Evolutionary conservation across 1,140 invertebrate genomes (phyloP), one percentile per base, ranked within the genome.

Genomic region (Diprion similis): DNA sequence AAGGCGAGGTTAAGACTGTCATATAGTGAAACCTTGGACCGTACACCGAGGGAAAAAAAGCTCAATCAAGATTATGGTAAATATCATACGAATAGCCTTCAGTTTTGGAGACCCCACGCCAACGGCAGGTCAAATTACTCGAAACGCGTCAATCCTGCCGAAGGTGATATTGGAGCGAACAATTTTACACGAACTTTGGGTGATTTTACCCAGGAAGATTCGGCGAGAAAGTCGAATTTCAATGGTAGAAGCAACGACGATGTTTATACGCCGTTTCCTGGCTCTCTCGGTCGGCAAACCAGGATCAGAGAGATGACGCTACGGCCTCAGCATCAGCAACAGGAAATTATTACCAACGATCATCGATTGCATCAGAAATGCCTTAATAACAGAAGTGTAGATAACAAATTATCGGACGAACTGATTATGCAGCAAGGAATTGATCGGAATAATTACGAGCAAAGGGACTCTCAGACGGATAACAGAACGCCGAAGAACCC

Each of bases 21-120:
- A 4, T 59, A 59, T 59, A 59, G 51, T 9, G 51, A 59, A 9
- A 59, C 51, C 9, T 17, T 59, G 51, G 51, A 59, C 9, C 51
- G 51, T 15, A 59, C 51, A 59, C 51, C 51, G 7, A 59, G 51
- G n/a, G 51, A 59, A 17, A 59, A 59, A 59, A 59, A 17, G n/a
- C 51, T 15, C n/a, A 17, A 15, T 17, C 51, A 59, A 59, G 78
- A 81, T 66, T 73, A 76, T 48, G 76, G 78, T 46, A 82, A 81
- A 46, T 81, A 77, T 77, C 77, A 80, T 59, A 81, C 73, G 8
- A 82, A 80, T 68, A 81, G 68, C n/a, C 11, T 81, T 6, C 81
- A 85, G 8, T 75, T 48, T 3, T 75, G 82, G 1, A 77, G 80
- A 13, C 82, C 78, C 68, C 82, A 83, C 47, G 82, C 80, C 3